Conservation (phyloP, 2,888 invertebrate genomes). For the Incurvaria masculella region DNA sequence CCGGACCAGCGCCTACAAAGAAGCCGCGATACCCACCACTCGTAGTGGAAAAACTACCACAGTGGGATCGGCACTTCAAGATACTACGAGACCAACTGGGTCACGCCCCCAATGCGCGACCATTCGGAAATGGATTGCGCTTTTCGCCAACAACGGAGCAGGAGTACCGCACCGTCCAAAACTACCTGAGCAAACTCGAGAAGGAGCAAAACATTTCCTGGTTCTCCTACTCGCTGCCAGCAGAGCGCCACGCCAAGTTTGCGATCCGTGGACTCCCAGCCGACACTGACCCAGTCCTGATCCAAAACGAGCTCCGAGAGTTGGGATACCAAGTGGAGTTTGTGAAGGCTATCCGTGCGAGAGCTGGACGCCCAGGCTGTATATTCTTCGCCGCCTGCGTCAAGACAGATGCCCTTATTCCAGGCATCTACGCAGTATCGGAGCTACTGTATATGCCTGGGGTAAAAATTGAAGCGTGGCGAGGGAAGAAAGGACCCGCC, state of each 20-base stretch:
- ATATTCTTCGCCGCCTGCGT: conserved; percentile 2
- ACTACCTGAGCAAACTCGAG: not conserved
- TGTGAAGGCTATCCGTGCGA: conserved; percentile 4
- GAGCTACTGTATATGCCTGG: no score
- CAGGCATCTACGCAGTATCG: no score
- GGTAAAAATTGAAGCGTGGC: no score
- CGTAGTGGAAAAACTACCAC: not conserved
- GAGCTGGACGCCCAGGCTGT: conserved; percentile 11
- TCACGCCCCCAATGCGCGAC: conserved; percentile 12
- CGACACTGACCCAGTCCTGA: not conserved
- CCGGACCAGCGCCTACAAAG: not conserved
- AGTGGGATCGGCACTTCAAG: no score
- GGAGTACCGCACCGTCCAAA: not conserved
- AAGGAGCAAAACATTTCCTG: not conserved
- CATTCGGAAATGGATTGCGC: not conserved
- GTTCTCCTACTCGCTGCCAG: not conserved
- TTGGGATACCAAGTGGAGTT: not conserved
- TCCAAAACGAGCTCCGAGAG: not conserved
- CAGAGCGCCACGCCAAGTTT: not conserved
- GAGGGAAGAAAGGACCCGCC: conserved; percentile 8
- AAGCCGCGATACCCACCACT: no score
- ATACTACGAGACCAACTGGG: no score
- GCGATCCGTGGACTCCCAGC: conserved; percentile 3
- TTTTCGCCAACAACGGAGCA: not conserved
- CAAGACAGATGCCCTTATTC: not conserved